phyloP scores from a whole-genome alignment of 2,113 vertebrate species.

The Sciurus niger region DNA sequence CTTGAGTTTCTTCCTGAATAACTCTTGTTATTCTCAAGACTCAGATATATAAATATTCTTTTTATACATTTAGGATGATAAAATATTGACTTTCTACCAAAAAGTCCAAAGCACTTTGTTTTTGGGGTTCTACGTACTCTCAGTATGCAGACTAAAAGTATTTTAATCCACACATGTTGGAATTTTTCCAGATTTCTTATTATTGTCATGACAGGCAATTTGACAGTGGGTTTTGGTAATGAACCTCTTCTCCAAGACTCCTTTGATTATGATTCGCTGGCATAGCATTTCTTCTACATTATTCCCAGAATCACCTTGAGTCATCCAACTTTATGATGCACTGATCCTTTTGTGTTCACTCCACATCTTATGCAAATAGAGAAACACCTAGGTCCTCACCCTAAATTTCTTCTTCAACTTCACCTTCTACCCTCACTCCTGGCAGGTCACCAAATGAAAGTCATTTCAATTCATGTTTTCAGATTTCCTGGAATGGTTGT shows the following conservation, averaged over 20 bases:
- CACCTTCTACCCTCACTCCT: not conserved
- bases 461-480: constrained; percentile 41
- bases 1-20: not conserved
- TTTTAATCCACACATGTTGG: not conserved
- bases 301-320: constrained; percentile 31
- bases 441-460: constrained; percentile 3
- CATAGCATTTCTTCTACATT: not conserved
- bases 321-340: not conserved
- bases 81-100: constrained; percentile 32
- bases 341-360: not conserved
- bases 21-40: not conserved
- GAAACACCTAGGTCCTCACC: not conserved
- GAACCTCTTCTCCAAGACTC: not conserved
- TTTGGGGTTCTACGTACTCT: not conserved
- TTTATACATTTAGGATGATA: constrained; percentile 20
- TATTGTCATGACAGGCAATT: not conserved
- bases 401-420: not conserved
- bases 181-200: constrained; percentile 55
- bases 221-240: not conserved
- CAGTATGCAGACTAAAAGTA: not conserved
- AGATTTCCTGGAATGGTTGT: constrained; percentile 20
- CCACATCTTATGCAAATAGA: constrained; percentile 32
- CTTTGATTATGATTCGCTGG: not conserved
- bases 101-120: constrained; percentile 24
- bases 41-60: not conserved